Percentiles rank a stretch among this genome's conserved stretches.
These are phyloP conservation scores for Pogona vitticeps DNA, from an alignment of 2,113 vertebrate genomes.

Conservation along the genomic window DNA sequence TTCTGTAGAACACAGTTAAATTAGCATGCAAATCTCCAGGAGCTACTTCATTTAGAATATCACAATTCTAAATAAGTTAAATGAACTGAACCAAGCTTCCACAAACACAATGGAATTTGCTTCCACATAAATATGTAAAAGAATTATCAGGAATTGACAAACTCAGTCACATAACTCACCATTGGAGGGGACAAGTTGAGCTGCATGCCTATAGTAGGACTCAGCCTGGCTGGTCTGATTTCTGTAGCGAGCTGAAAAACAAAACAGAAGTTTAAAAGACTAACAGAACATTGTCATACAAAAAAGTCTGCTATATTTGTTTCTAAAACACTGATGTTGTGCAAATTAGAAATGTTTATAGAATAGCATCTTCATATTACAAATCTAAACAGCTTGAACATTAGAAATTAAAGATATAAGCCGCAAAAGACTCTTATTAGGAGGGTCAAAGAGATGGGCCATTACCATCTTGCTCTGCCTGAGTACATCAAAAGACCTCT, in stretches of 20 bases:
- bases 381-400: not conserved
- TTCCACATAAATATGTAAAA: not conserved
- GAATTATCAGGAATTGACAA: slow-evolving; percentile 8
- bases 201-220: slow-evolving; percentile 97
- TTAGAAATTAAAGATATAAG: not conserved
- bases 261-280: not conserved
- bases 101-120: not conserved
- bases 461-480: not conserved
- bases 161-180: slow-evolving; percentile 78
- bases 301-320: slow-evolving; percentile 1
- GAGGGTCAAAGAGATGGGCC: not conserved
- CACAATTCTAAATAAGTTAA: not conserved
- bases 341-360: not conserved
- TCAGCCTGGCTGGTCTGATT: slow-evolving; percentile 99
- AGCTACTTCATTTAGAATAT: too few species aligned
- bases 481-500: not conserved
- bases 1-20: not conserved
- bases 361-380: not conserved
- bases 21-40: too few species aligned
- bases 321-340: not conserved
- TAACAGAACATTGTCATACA: not conserved
- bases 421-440: not conserved
- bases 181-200: slow-evolving; percentile 98
- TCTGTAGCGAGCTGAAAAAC: slow-evolving; percentile 90
- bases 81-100: not conserved